A percentile compares a stretch with the other conserved stretches of the same genome.
Evolutionary conservation across 2,797 vertebrate species (phyloP).

Genomic region (Sebastes matsubarae): DNA sequence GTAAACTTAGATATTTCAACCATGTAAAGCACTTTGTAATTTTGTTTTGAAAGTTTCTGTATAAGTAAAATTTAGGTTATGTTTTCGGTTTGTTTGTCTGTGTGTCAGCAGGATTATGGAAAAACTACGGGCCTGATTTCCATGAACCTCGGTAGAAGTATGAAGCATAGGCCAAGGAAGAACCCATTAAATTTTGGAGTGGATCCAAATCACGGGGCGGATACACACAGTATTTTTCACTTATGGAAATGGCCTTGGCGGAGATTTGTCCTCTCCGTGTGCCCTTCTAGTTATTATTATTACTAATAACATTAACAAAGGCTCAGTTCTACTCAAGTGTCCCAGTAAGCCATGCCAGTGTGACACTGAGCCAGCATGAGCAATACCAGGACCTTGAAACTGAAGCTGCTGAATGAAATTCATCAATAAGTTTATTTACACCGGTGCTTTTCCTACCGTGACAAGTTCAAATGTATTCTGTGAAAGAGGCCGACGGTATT

Average conservation of each 20-base stretch:
- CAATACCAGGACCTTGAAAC: background rate
- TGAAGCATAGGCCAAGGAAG: background rate
- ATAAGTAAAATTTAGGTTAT: background rate
- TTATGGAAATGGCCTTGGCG: background rate
- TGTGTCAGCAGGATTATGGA: background rate
- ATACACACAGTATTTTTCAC: background rate
- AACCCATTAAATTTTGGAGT: background rate
- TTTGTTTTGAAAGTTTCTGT: background rate
- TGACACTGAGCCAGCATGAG: background rate
- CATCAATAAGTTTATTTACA: background rate
- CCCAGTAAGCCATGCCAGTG: background rate
- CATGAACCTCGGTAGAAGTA: background rate
- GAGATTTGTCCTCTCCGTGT: background rate
- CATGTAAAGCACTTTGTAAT: background rate
- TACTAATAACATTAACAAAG: background rate
- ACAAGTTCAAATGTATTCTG: background rate
- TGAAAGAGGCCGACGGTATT: background rate
- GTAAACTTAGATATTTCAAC: too few relatives aligned
- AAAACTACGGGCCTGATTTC: too few relatives aligned
- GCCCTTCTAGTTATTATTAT: background rate
- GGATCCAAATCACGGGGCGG: background rate
- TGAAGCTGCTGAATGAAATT: background rate
- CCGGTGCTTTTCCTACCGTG: background rate
- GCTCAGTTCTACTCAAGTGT: background rate
- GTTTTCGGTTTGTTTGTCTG: background rate